Evolutionary conservation across 2,888 invertebrate genomes (phyloP), one percentile per base, ranked within the genome.

Genomic region (Napeogenes inachia): DNA sequence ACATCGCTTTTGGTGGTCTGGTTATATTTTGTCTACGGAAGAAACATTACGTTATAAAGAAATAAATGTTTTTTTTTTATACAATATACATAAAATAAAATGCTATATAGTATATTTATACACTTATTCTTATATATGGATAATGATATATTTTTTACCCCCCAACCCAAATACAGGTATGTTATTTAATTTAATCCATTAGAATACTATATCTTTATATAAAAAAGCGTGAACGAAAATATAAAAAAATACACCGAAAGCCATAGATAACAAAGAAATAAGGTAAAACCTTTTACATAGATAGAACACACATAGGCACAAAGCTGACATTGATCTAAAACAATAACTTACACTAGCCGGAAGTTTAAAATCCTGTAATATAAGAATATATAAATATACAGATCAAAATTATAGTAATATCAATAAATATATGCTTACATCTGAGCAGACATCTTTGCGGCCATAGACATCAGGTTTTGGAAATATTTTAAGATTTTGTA

Each of bases 291-390:
- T 10, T 21, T 13, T 21, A 47, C 21, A 47, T 30, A 30, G 45
- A 54, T 56, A 61, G 4, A 32, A 60, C n/a, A 54, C 45, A 38
- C n/a, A 50, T 45, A 62, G 45, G 58, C 38, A 60, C 32, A 38
- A 59, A 65, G 66, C 60, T 8, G 42, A 57, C 56, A 65, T 61
- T 62, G 54, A 32, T 45, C n/a, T 33, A 3, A 59, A 47, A 56
- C 71, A 73, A 63, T 77, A 80, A 86, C 85, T 84, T 82, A 87
- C 85, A 76, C 78, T 80, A 63, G 71, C 75, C 47, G 74, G 73
- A 57, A 83, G 75, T 70, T 63, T 60, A 68, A 72, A 69, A 63
- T 65, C 79, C 85, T 85, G 82, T 68, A 87, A 86, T 70, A 76
- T 63, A 78, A 50, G 50, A 61, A 54, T 45, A 21, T 35, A 56